Percentiles rank a stretch among this genome's conserved stretches.
These are phyloP conservation scores for Oreonectes daqikongensis DNA, from an alignment of 2,797 vertebrate genomes.

Conservation along the genomic window DNA sequence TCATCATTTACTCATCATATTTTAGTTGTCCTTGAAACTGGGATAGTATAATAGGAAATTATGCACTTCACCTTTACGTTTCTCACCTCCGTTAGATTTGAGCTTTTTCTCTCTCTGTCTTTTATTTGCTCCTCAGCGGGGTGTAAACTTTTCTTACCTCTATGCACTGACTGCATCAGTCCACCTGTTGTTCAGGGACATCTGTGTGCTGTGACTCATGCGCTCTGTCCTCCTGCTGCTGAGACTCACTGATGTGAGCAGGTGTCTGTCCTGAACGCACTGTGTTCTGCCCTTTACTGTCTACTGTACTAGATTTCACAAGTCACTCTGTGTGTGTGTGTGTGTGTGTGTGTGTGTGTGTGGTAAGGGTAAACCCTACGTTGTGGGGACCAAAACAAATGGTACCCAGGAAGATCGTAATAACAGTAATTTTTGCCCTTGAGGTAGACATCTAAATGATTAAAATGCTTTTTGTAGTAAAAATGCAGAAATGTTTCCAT, in stretches of 20 bases:
- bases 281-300: conserved; percentile 12
- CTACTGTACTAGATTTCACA: not conserved
- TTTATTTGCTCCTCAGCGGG: conserved; percentile 15
- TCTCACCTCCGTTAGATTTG: not conserved
- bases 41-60: not conserved
- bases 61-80: conserved; percentile 20
- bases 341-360: not conserved
- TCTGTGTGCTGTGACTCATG: conserved; percentile 22
- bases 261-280: conserved; percentile 24
- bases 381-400: no score
- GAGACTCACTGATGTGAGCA: conserved; percentile 31
- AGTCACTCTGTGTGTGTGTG: not conserved
- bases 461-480: no score
- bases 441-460: no score
- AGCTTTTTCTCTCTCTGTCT: not conserved
- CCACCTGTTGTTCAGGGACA: conserved; percentile 24
- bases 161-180: conserved; percentile 17
- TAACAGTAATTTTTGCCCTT: no score
- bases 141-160: conserved; percentile 13
- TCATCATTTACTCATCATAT: not conserved
- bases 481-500: no score
- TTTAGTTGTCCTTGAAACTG: not conserved
- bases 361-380: no score
- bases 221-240: conserved; percentile 13
- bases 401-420: no score